phyloP scores from a whole-genome alignment of 2,113 vertebrate species.

The Melanerpes formicivorus region DNA sequence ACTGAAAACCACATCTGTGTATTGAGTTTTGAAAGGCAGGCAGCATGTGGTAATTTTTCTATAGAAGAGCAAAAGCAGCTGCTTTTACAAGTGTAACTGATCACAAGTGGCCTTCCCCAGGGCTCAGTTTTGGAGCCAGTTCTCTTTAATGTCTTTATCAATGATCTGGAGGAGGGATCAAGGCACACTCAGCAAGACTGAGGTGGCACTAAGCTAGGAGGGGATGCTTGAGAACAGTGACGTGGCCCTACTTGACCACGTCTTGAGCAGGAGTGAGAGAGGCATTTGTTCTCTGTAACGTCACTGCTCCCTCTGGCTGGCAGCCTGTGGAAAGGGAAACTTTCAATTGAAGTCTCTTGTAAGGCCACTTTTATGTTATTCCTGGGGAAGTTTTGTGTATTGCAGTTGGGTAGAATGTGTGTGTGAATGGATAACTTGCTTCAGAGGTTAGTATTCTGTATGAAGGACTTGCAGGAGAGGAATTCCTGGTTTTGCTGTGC shows the following conservation, averaged over 20 bases:
- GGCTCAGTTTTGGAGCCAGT: too few relatives aligned
- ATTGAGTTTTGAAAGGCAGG: fast-evolving
- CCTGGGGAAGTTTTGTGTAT: background rate
- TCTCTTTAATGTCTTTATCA: too few relatives aligned
- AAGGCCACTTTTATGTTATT: background rate
- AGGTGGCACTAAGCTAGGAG: too few relatives aligned
- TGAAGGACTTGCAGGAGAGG: background rate
- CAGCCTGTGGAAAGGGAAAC: background rate
- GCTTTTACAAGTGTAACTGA: background rate
- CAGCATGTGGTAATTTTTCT: fast-evolving
- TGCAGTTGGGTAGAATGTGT: background rate
- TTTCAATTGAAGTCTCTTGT: background rate
- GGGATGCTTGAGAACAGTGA: background rate
- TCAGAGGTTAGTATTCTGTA: background rate
- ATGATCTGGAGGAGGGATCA: too few relatives aligned
- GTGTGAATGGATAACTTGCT: background rate
- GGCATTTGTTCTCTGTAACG: fast-evolving
- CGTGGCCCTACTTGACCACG: background rate
- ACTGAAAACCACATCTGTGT: background rate
- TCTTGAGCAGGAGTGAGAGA: fast-evolving
- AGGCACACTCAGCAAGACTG: too few relatives aligned
- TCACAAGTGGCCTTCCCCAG: too few relatives aligned
- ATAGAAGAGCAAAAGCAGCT: background rate
- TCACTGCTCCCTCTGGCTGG: background rate
- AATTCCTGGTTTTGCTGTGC: background rate